Evolutionary conservation across 2,888 invertebrate species (phyloP), one percentile per base, ranked within the genome.

Genomic region (Acanthoscelides obtectus): DNA sequence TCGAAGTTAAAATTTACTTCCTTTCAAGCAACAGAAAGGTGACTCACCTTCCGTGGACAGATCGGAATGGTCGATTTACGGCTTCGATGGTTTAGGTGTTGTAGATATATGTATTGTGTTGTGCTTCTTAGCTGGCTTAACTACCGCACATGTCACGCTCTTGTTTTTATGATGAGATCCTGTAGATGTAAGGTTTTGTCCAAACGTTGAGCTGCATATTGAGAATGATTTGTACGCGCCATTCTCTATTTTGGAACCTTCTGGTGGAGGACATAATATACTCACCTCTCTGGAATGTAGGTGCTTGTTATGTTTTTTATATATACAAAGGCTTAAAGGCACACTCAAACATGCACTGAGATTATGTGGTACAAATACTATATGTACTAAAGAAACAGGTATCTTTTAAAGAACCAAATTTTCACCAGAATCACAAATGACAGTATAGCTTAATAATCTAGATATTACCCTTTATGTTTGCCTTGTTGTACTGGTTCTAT

Each of bases 171-270:
- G 1, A 1, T 12, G 1, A 45, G 45, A 45, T 1, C 5, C 17
- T 12, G 17, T 12, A 45, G 45, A 12, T 45, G 45, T 1, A 12
- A n/a, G n/a, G n/a, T n/a, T n/a, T n/a, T n/a, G n/a, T n/a, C n/a
- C n/a, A n/a, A n/a, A n/a, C n/a, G 65, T 64, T 20, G 21, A 12
- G 22, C 19, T 21, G 21, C 76, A 76, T 45, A 19, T 64, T 20
- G 69, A 66, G 68, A 81, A 81, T 20, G 78, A 78, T 67, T 78
- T 76, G 68, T 79, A 84, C 27, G 78, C 78, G 19, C 80, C 81
- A 71, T 76, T 81, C 64, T 79, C 79, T 63, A 84, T 80, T 73
- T 81, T 79, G 0, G 75, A 73, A n/a, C 73, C 69, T 0, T 73
- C 73, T n/a, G 72, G 72, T 27, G 72, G 66, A 4, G 83, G 80